Evolutionary conservation across 2,113 vertebrate genomes (phyloP), one percentile per base, ranked within the genome.

Genomic region (Gymnorhina tibicen): DNA sequence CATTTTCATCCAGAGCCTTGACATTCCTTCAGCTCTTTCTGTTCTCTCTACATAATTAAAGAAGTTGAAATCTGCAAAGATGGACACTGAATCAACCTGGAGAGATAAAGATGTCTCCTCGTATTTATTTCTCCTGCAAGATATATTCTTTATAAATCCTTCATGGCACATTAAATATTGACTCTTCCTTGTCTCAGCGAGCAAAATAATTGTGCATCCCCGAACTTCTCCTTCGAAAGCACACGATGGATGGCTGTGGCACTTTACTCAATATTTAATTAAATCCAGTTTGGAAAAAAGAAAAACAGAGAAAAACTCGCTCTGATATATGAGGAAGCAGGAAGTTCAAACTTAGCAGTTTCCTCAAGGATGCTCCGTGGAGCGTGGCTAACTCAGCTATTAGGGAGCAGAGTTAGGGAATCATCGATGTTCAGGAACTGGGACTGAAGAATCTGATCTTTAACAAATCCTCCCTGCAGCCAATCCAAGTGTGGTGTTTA

Each of bases 101-200:
- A 17, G 92, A 96, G 89, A 95, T 89, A 80, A 95, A 89, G 88
- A 91, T 77, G 92, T 95, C 93, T 81, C 5, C 77, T 94, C 7
- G 3, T 95, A 62, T 96, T 95, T 95, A 88, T 94, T 87, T 81
- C 78, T 88, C 72, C 70, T 74, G 60, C 64, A 58, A 95, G 79
- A 94, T 92, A 58, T 30, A 90, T 88, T 90, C 91, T 78, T 91
- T 94, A 91, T 95, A 95, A 95, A 95, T 95, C 95, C 91, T 94
- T 95, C 95, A 89, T 88, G 81, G 83, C 85, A 49, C 85, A 92
- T 97, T 96, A 97, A 97, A 97, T 95, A 96, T 94, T 94, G 93
- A 94, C 92, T 95, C 77, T 89, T 83, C 55, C 91, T 91, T 94
- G 86, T 94, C 88, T 78, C 62, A 4, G 62, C 10, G 53, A 92